Percentiles rank a stretch among this genome's conserved stretches.
Conservation (phyloP, 2,888 invertebrate species). For the Byasa hedistus region DNA sequence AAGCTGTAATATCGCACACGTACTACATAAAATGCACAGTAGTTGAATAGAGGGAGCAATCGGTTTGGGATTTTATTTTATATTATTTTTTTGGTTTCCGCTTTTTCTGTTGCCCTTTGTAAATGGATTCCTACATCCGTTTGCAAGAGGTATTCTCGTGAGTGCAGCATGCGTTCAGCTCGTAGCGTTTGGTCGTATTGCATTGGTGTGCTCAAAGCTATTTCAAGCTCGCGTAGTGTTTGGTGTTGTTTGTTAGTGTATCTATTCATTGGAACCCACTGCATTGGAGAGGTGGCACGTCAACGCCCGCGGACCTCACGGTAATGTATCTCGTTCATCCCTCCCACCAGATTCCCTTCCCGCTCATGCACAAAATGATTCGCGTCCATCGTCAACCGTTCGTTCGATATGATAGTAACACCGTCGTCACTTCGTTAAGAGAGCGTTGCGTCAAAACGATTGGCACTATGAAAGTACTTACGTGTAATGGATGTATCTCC, state of each 20-base stretch:
- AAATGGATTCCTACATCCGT: conserved; percentile 70
- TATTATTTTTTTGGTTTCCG: conserved; percentile 61
- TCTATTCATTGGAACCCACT: conserved; percentile 69
- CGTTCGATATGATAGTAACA: conserved; percentile 70
- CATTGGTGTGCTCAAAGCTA: conserved; percentile 76
- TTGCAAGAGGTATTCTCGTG: conserved; percentile 71
- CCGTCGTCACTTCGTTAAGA: conserved; percentile 51
- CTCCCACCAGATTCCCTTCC: conserved; percentile 68
- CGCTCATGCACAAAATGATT: conserved; percentile 45
- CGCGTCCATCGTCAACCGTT: conserved; percentile 57
- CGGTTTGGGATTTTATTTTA: conserved; percentile 66
- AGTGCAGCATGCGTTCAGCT: conserved; percentile 77
- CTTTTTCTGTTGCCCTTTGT: conserved; percentile 67
- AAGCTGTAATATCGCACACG: conserved; percentile 70
- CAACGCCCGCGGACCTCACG: conserved; percentile 72
- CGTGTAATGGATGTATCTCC: conserved; percentile 50
- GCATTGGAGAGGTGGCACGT: conserved; percentile 79
- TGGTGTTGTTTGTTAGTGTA: conserved; percentile 75
- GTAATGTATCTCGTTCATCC: conserved; percentile 74
- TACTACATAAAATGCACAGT: conserved; percentile 73
- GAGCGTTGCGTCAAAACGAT: conserved; percentile 67
- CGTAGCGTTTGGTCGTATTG: conserved; percentile 77
- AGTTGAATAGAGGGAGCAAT: conserved; percentile 75
- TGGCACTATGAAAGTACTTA: conserved; percentile 75
- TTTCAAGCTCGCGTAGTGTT: conserved; percentile 71